phyloP scores from a whole-genome alignment of 2,113 vertebrate species.

The Mirza zaza region DNA sequence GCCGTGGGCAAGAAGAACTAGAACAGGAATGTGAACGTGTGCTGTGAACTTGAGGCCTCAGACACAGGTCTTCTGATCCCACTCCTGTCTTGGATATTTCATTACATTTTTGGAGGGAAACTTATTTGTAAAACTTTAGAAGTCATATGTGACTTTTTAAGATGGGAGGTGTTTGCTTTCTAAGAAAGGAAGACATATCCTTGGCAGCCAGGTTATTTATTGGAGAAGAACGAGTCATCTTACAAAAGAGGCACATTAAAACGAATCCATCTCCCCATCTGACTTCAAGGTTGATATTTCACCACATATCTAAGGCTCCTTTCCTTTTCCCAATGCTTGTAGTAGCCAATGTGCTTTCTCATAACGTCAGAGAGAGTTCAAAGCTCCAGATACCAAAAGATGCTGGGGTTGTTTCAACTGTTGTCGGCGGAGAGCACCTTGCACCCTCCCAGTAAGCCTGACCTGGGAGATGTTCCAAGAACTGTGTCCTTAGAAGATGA shows the following conservation, averaged over 20 bases:
- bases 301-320: neutral
- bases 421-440: neutral
- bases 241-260: neutral
- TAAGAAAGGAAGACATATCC: neutral
- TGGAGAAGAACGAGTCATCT: neutral
- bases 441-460: slow-evolving; percentile 12
- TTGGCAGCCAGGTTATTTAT: neutral
- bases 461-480: neutral
- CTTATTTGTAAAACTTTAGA: neutral
- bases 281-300: neutral
- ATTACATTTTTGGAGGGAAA: neutral
- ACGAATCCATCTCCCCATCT: neutral
- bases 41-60: neutral
- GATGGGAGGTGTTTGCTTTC: neutral
- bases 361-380: slow-evolving; percentile 1
- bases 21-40: neutral
- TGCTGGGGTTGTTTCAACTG: neutral
- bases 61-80: neutral
- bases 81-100: neutral
- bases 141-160: neutral
- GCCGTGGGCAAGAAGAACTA: neutral
- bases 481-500: no score
- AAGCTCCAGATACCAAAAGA: slow-evolving; percentile 39
- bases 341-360: neutral
- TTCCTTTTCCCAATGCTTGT: neutral